These are phyloP conservation scores for Drosophila malerkotliana DNA, from an alignment of 1,140 invertebrate genomes.

Conservation along the genomic window DNA sequence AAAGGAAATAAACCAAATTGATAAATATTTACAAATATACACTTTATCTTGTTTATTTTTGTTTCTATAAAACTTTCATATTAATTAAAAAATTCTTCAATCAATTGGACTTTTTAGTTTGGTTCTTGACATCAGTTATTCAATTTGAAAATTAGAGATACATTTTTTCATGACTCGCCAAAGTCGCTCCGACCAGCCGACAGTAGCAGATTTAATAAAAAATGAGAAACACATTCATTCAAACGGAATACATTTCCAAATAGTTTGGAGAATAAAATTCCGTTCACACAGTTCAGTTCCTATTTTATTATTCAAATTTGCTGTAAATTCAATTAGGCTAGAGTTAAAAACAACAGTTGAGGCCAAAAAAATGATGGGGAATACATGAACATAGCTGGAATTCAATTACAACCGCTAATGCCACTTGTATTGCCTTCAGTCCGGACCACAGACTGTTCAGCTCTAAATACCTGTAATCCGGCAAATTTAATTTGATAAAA, in stretches of 20 bases:
- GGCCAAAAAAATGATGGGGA: constrained; percentile 12
- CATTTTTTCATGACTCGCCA: constrained; percentile 33
- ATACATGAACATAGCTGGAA: constrained; percentile 57
- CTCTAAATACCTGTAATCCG: constrained; percentile 80
- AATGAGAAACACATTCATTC: neutral
- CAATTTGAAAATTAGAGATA: constrained; percentile 41
- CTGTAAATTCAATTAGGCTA: constrained; percentile 69
- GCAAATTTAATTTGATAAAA: constrained; percentile 81
- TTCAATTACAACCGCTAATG: constrained; percentile 81
- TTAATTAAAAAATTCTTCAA: neutral
- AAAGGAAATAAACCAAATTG: neutral
- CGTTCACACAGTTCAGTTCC: constrained; percentile 1
- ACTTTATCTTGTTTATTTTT: constrained; percentile 3
- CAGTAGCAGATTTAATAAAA: constrained; percentile 24
- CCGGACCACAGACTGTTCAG: constrained; percentile 65
- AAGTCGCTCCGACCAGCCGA: constrained; percentile 19
- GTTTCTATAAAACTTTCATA: neutral
- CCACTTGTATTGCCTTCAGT: constrained; percentile 69
- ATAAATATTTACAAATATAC: constrained; percentile 9
- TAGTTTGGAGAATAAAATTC: constrained; percentile 4
- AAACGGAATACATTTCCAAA: neutral
- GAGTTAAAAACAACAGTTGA: constrained; percentile 20
- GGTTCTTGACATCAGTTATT: constrained; percentile 8
- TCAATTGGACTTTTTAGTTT: neutral
- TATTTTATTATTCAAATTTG: constrained; percentile 55